A percentile compares a stretch with the other conserved stretches of the same genome.
These are phyloP conservation scores for Okapia johnstoni DNA, from an alignment of 2,113 vertebrate species.

Conservation along the genomic window DNA sequence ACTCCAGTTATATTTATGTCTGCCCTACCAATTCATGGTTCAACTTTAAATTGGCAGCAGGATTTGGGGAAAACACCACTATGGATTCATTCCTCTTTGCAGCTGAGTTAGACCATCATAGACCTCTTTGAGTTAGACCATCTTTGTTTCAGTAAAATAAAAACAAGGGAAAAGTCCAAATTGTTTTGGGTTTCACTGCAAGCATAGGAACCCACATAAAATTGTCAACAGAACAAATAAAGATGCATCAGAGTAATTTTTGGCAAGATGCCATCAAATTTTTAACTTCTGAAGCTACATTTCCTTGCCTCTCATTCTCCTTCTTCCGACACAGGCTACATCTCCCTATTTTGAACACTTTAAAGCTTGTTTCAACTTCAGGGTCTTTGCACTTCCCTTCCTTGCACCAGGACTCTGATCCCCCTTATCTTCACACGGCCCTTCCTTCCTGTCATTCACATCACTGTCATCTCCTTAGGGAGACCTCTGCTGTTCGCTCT, in stretches of 20 bases:
- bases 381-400: background rate
- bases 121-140: background rate
- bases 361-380: background rate
- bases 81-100: background rate
- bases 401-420: background rate
- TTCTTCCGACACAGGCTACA: background rate
- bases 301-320: background rate
- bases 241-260: background rate
- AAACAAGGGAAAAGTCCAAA: background rate
- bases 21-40: background rate
- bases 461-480: background rate
- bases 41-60: background rate
- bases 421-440: fast-evolving
- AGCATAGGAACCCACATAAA: background rate
- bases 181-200: background rate
- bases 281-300: background rate
- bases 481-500: background rate
- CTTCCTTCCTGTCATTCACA: background rate
- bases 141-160: slow-evolving; percentile 16
- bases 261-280: background rate
- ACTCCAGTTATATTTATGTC: background rate
- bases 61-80: background rate
- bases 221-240: background rate
- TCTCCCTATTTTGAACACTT: background rate
- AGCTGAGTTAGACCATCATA: background rate